Evolutionary conservation across 2,888 invertebrate genomes (phyloP).

Genomic region (Trissonchulus latispiculum): DNA sequence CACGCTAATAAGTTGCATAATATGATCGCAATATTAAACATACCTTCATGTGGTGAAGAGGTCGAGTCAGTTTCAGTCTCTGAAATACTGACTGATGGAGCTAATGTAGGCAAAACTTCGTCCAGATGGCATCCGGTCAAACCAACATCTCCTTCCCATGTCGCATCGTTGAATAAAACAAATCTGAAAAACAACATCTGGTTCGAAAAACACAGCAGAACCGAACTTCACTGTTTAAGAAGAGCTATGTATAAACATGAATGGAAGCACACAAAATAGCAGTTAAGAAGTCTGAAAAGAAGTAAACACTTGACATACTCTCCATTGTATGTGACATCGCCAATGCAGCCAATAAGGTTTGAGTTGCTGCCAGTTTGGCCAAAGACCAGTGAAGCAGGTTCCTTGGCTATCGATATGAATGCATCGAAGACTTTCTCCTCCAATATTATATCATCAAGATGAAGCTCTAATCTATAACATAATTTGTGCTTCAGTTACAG

Average conservation of each 20-base stretch:
- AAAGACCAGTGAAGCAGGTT: neutral
- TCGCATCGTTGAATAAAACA: constrained; percentile 6
- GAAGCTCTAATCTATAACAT: constrained; percentile 50
- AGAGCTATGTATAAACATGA: too few species aligned
- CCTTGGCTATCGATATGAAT: neutral
- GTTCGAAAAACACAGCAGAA: neutral
- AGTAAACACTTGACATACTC: constrained; percentile 47
- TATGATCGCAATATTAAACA: too few species aligned
- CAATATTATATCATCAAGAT: constrained; percentile 63
- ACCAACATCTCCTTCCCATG: constrained; percentile 32
- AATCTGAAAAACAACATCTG: neutral
- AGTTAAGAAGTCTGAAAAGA: neutral
- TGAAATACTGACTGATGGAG: neutral
- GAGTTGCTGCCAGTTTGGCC: neutral
- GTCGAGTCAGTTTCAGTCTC: neutral
- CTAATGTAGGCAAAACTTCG: constrained; percentile 21
- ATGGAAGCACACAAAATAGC: neutral
- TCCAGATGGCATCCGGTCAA: constrained; percentile 36
- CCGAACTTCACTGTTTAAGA: too few species aligned
- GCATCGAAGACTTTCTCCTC: neutral
- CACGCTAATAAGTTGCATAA: too few species aligned
- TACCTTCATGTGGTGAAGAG: constrained; percentile 10
- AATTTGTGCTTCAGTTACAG: too few species aligned
- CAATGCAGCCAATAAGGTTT: constrained; percentile 73
- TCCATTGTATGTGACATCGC: constrained; percentile 79